Evolutionary conservation across 2,888 invertebrate genomes (phyloP).

Genomic region (Drosophila anomalata): DNA sequence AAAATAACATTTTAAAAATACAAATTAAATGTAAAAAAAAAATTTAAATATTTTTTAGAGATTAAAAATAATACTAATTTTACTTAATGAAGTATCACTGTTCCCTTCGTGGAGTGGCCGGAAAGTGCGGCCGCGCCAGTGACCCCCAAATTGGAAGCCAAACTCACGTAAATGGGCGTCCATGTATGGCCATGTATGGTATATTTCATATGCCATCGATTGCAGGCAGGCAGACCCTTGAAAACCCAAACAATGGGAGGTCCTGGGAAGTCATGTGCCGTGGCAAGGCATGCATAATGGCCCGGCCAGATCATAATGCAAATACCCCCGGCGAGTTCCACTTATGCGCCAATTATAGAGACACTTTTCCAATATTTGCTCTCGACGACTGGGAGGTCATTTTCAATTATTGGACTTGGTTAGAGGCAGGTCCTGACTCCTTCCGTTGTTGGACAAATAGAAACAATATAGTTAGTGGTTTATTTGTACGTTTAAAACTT

Average conservation of each 20-base stretch:
- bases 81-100: background rate
- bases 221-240: constrained; percentile 24
- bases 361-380: constrained; percentile 15
- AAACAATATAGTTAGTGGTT: background rate
- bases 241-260: background rate
- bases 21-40: background rate
- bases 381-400: background rate
- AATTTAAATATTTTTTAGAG: background rate
- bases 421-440: no score
- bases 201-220: constrained; percentile 72
- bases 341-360: constrained; percentile 19
- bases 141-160: constrained; percentile 32
- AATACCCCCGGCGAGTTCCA: constrained; percentile 7
- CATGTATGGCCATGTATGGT: constrained; percentile 60
- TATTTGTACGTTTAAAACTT: background rate
- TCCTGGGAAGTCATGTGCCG: background rate
- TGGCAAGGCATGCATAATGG: constrained; percentile 7
- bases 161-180: constrained; percentile 45
- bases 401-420: constrained; percentile 1
- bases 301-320: constrained; percentile 17
- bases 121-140: constrained; percentile 10
- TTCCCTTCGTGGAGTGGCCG: constrained; percentile 27
- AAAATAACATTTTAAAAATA: background rate
- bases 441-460: background rate
- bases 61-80: background rate